Conservation (phyloP, 1,140 invertebrate species). For the Zaprionus lachaisei region DNA sequence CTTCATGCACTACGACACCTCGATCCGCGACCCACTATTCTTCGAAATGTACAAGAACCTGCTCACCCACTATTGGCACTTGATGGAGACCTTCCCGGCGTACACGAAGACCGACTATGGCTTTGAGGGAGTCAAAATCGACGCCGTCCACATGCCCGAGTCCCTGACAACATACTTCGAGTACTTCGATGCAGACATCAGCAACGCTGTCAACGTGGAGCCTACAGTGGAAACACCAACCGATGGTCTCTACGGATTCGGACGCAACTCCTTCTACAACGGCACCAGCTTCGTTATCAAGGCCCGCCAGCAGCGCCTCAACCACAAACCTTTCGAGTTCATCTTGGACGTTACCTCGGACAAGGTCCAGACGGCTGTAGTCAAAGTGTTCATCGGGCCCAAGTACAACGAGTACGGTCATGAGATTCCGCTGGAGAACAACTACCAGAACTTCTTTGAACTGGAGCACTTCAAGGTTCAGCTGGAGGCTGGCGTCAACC, state of each 20-base stretch:
- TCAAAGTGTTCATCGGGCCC: constrained; percentile 87
- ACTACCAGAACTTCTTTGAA: constrained; percentile 83
- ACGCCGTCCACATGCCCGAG: constrained; percentile 87
- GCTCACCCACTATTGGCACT: constrained; percentile 86
- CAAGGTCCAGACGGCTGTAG: constrained; percentile 84
- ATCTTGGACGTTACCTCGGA: constrained; percentile 85
- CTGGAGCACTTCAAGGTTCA: constrained; percentile 80
- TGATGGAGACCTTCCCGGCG: constrained; percentile 85
- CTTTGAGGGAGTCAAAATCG: constrained; percentile 88
- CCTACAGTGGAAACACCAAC: constrained; percentile 22
- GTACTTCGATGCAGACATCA: constrained; percentile 88
- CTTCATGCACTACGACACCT: constrained; percentile 86
- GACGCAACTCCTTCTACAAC: constrained; percentile 88
- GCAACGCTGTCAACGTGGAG: constrained; percentile 87
- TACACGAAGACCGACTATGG: constrained; percentile 86
- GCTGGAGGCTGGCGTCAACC: constrained; percentile 65
- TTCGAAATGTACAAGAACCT: constrained; percentile 88
- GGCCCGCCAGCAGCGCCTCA: constrained; percentile 86
- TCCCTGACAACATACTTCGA: constrained; percentile 90
- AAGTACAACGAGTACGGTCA: constrained; percentile 86
- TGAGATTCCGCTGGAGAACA: constrained; percentile 66
- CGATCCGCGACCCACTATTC: constrained; percentile 88
- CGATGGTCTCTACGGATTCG: constrained; percentile 85
- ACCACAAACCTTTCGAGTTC: constrained; percentile 88
- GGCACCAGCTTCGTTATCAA: constrained; percentile 86